Evolutionary conservation across 2,113 vertebrate species (phyloP).

Genomic region (Symphodus melops): DNA sequence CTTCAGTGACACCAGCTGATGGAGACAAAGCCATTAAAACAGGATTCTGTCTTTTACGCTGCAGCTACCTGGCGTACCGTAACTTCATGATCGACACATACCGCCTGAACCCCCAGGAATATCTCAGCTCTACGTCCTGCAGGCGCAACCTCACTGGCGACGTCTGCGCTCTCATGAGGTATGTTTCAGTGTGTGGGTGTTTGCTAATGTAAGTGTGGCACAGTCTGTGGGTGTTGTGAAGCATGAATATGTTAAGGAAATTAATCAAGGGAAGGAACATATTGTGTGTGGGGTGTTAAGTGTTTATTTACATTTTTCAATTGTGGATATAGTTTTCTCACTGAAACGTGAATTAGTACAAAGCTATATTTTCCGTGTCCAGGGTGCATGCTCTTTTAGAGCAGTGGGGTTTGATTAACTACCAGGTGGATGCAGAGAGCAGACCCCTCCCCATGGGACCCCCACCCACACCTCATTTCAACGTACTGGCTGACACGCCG

Average conservation of each 20-base stretch:
- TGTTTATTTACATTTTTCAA: conserved; percentile 16
- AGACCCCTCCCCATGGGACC: conserved; percentile 96
- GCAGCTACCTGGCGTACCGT: conserved; percentile 95
- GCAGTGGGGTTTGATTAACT: conserved; percentile 98
- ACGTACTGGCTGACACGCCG: conserved; percentile 91
- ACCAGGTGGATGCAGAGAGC: conserved; percentile 98
- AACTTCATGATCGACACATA: conserved; percentile 99
- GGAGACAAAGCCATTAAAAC: neutral
- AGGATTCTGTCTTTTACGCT: conserved; percentile 7
- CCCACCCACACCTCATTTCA: conserved; percentile 96
- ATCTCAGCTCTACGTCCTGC: conserved; percentile 95
- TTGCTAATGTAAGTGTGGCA: conserved; percentile 12
- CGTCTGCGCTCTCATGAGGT: conserved; percentile 98
- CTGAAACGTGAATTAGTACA: neutral
- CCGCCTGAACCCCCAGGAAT: conserved; percentile 96
- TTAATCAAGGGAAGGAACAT: conserved; percentile 8
- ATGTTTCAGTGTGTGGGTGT: conserved; percentile 17
- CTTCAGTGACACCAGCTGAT: neutral
- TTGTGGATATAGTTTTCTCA: neutral
- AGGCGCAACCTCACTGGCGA: conserved; percentile 95
- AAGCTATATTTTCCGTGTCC: conserved; percentile 4
- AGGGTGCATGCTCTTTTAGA: conserved; percentile 97
- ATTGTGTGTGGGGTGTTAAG: neutral
- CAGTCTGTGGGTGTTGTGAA: conserved; percentile 21
- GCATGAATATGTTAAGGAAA: conserved; percentile 3